Evolutionary conservation across 2,797 vertebrate genomes (phyloP), one percentile per base, ranked within the genome.

Genomic region (Australoheros facetus): DNA sequence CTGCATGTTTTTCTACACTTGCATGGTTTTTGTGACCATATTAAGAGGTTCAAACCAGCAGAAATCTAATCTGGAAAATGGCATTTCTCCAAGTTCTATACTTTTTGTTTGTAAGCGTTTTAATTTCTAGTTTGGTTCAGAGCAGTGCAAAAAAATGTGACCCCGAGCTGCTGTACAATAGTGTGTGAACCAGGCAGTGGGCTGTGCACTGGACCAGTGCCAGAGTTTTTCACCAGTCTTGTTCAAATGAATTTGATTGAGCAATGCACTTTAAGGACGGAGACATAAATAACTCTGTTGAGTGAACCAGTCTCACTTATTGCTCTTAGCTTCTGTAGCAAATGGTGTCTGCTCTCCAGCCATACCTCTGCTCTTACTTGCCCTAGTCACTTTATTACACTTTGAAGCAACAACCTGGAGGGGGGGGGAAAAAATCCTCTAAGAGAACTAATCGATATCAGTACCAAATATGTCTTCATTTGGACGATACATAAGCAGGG

Each of bases 281-380:
- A 75, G 81, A 86, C 81, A 80, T 71, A 80, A 80, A 89, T 79
- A 88, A 85, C 73, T 69, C 69, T 60, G 71, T 88, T 59, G 74
- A 88, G 82, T 89, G 85, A 79, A 83, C 73, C 83, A 77, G 72
- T 85, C 86, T 91, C 42, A 84, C 91, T 87, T 89, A 81, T 91
- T 42, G 34, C 82, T 85, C 71, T 51, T 78, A 60, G 76, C 79
- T 86, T 85, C 75, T 87, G 45, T 77, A 82, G 66, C 48, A 71
- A 79, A 51, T 39, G 21, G 48, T 78, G 77, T 80, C 59, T 81
- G 45, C 39, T 88, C 75, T 84, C 21, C 5, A 71, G 81, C 80
- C 80, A 87, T 93, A 92, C 72, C 83, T 94, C 82, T 66, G 89
- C 89, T 94, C 91, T 91, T 90, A 74, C 89, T 94, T 85, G 84